Base-by-base conservation (phyloP, 2,113 vertebrate species). In the Hiodon alosoides region DNA sequence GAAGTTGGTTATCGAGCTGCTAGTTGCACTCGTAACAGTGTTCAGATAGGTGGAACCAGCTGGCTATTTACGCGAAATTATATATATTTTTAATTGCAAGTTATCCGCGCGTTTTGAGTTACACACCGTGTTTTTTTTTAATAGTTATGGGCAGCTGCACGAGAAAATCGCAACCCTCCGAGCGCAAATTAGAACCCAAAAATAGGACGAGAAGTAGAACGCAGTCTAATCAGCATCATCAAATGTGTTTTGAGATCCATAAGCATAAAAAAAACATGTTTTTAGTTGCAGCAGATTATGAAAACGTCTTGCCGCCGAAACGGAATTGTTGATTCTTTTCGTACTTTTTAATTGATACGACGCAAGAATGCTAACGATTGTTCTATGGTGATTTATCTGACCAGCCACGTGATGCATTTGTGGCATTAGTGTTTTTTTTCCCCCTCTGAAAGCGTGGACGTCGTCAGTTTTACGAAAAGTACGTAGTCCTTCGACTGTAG, bases 81-180 rank as follows among this genome's bases (percentile, higher is more conserved):
- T 79, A 81, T 81, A 76, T 79, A 85, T 79, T 86, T 83, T 82
- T 81, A 84, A 85, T 84, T 81, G 83, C 78, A 82, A 85, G 87
- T 84, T 83, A 84, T 81, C 83, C 81, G 84, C 88, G 83, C 81
- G 81, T 81, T 87, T 89, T 88, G 89, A 87, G 87, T 88, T 87
- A 88, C 86, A 81, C 85, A 85, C 86, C 83, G 82, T 83, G 86
- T 85, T 83, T 85, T 83, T 52, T 17, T 83, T 84, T 84, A 84
- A 85, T 81, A 83, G 86, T 83, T 82, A 87, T 83, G 88, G 7
- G 85, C 7, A 85, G 87, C 84, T 85, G 87, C 87, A 84, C 87
- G 85, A 85, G 86, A 85, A 87, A 9, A 72, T 60, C 66, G 68
- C 69, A 54, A 61, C 60, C 31, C 55, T 51, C 59, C 6, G 68